A percentile compares a stretch with the other conserved stretches of the same genome.
Conservation (phyloP, 2,113 vertebrate species). For the Orthonyx spaldingii region DNA sequence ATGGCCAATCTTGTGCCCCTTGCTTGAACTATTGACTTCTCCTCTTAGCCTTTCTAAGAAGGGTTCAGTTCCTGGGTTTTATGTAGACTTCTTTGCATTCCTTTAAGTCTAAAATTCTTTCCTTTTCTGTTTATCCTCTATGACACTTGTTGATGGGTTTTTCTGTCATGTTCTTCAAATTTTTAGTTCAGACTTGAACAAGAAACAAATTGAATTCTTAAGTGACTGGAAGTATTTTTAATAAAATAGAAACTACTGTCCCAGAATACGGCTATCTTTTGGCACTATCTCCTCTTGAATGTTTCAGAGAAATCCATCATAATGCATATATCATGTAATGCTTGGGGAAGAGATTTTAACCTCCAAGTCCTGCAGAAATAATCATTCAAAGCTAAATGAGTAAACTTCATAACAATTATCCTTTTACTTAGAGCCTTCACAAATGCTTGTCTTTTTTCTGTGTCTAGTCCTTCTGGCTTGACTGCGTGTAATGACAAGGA, state of each 20-base stretch:
- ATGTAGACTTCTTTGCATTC: neutral
- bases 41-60: neutral
- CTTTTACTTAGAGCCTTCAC: neutral
- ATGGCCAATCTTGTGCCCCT: neutral
- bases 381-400: neutral
- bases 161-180: neutral
- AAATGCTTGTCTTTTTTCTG: neutral
- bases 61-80: neutral
- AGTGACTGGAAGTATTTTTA: neutral
- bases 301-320: neutral
- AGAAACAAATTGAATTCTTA: neutral
- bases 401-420: neutral
- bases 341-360: neutral
- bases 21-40: neutral
- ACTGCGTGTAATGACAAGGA: neutral
- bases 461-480: neutral
- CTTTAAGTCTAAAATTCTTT: neutral
- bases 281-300: neutral
- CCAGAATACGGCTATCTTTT: neutral
- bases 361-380: neutral
- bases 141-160: neutral
- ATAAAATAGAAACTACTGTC: neutral
- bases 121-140: neutral
- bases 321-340: neutral
- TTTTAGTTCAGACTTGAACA: neutral